Conservation (phyloP, 2,113 vertebrate genomes). For the Podilymbus podiceps region DNA sequence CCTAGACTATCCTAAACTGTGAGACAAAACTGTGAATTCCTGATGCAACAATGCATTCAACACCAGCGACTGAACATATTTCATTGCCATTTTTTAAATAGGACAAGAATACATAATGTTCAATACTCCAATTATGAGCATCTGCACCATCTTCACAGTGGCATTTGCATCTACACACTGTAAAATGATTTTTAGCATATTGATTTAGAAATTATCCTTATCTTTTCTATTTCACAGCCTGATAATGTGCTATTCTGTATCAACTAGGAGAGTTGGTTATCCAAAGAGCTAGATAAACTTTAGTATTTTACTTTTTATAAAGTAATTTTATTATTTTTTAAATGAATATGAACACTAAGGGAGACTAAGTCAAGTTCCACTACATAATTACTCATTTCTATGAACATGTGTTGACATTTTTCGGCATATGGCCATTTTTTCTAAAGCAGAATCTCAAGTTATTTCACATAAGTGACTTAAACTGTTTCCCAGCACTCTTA, state of each 20-base stretch:
- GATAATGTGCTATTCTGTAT: not conserved
- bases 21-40: not conserved
- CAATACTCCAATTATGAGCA: not conserved
- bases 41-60: not conserved
- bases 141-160: not conserved
- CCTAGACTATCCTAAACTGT: not conserved
- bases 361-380: not conserved
- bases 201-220: not conserved
- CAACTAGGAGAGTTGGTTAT: not conserved
- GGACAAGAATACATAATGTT: not conserved
- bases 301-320: not conserved
- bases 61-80: not conserved
- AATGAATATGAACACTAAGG: not conserved
- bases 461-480: not conserved
- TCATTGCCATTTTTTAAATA: not conserved
- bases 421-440: slow-evolving; percentile 18
- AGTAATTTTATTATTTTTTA: not conserved
- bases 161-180: not conserved
- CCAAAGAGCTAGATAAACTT: not conserved
- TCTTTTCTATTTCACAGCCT: not conserved
- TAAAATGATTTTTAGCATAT: not conserved
- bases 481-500: not conserved
- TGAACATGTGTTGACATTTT: slow-evolving; percentile 53
- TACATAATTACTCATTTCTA: slow-evolving; percentile 34
- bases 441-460: not conserved